Base-by-base conservation (phyloP, 2,888 invertebrate genomes). In the Nomada flava region DNA sequence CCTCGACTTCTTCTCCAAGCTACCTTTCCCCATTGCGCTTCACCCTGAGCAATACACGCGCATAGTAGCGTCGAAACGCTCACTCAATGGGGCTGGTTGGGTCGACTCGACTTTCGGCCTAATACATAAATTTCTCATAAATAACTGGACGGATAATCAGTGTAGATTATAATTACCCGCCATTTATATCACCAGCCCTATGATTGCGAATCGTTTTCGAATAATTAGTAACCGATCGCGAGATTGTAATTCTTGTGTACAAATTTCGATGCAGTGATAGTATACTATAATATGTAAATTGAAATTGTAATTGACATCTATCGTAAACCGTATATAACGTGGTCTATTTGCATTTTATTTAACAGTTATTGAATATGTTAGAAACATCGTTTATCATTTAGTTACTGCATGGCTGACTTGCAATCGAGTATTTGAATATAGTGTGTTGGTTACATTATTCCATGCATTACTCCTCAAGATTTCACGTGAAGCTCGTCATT, bases 111-210 rank as follows among this genome's bases (percentile, higher is more conserved):
- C 62, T 83, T 86, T 85, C 73, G 65, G 70, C 78, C 91, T 91
- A 89, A 90, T 91, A 90, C 92, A 92, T 92, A 90, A 92, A 92
- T 90, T 90, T 88, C 91, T 87, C 92, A 86, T 92, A 91, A 92
- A 92, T 91, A 92, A 91, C 88, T 76, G 77, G 57, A 78, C 71
- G 86, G 86, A 89, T 87, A 89, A 89, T 90, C 89, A 90, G 84
- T 79, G 89, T 87, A 86, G 86, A 90, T 90, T 89, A 87, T 89
- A 89, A 90, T 89, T 88, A 90, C 84, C 83, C 79, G 79, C 84
- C 70, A 79, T 84, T 83, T 73, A 82, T 79, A 88, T 83, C 85
- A 71, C 76, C 69, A 50, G 68, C 20, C 65, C 68, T 23, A 11
- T 67, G 67, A 64, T 77, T 74, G 64, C 29, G 47, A 60, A 42